Base-by-base conservation (phyloP, 2,888 invertebrate genomes). In the Tortricodes alternella region DNA sequence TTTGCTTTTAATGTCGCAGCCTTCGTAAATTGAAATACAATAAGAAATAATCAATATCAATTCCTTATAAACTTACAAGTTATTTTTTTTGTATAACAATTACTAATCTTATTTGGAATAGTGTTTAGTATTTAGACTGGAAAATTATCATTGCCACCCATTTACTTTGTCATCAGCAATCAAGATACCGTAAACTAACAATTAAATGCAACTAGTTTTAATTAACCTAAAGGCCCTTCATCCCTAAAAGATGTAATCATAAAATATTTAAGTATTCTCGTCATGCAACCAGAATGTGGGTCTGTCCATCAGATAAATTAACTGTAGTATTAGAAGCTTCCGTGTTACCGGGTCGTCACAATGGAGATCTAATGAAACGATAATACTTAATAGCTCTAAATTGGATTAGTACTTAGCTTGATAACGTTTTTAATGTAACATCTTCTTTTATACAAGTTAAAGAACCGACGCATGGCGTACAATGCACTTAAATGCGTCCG, bases 241-340 rank as follows among this genome's bases (percentile, higher is more conserved):
- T 55, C 48, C 43, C 50, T 53, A 58, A 32, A 53, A 63, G 63
- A 59, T 60, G 61, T 60, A 61, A 62, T 53, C 63, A 61, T 65
- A 64, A 62, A 64, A 52, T 59, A 49, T 63, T 48, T 60, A 64
- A 66, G 58, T 63, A 52, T 41, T 62, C 58, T 59, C 46, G 64
- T 62, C 71, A 68, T 70, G 71, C 67, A 64, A 69, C 63, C 60
- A 50, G 61, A 65, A 63, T 63, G 61, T 59, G 60, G 62, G 62
- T 50, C 44, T 24, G 62, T 37, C 65, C 60, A 68, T 68, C 65
- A 55, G 70, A 73, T 74, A 71, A 70, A 72, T 74, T 71, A 71
- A 70, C 61, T 59, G 61, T 62, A 55, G 68, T 61, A 70, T 68
- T 43, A 55, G 68, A 64, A 52, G 65, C 71, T 71, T 71, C 71